Conservation (phyloP, 1,140 invertebrate species). For the Pseudachorutes palmiensis region DNA sequence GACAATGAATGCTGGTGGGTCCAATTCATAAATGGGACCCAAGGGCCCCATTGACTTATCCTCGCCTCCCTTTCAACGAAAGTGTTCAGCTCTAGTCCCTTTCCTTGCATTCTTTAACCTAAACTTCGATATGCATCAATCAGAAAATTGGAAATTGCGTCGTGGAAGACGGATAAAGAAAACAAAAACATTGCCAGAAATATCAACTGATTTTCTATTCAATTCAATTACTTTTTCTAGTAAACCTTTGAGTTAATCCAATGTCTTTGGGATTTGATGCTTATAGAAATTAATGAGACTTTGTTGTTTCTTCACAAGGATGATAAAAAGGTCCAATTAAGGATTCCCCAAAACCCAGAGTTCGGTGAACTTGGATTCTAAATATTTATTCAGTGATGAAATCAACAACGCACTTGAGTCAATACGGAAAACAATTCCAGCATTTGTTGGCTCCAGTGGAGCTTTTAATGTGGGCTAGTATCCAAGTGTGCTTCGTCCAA, state of each 20-base stretch:
- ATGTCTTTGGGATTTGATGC: too few relatives aligned
- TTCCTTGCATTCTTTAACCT: not conserved
- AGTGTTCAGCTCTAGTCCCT: not conserved
- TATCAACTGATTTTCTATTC: too few relatives aligned
- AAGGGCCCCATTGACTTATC: not conserved
- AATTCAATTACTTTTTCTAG: too few relatives aligned
- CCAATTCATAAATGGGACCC: constrained; percentile 6
- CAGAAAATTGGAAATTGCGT: not conserved
- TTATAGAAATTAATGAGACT: too few relatives aligned
- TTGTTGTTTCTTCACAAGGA: too few relatives aligned
- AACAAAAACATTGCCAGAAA: too few relatives aligned
- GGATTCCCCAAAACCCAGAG: too few relatives aligned
- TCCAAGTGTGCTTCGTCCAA: not conserved
- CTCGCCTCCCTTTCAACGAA: not conserved
- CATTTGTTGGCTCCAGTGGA: not conserved
- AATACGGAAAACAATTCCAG: not conserved
- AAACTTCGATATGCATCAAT: not conserved
- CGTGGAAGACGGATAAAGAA: not conserved
- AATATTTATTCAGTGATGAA: too few relatives aligned
- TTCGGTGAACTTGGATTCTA: too few relatives aligned
- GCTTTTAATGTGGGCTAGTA: not conserved
- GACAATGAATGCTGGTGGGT: not conserved
- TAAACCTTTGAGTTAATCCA: too few relatives aligned
- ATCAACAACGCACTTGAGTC: not conserved
- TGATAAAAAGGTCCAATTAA: too few relatives aligned